These are phyloP conservation scores for Odontocolon sp. DNA, from an alignment of 2,888 invertebrate species.

Conservation along the genomic window DNA sequence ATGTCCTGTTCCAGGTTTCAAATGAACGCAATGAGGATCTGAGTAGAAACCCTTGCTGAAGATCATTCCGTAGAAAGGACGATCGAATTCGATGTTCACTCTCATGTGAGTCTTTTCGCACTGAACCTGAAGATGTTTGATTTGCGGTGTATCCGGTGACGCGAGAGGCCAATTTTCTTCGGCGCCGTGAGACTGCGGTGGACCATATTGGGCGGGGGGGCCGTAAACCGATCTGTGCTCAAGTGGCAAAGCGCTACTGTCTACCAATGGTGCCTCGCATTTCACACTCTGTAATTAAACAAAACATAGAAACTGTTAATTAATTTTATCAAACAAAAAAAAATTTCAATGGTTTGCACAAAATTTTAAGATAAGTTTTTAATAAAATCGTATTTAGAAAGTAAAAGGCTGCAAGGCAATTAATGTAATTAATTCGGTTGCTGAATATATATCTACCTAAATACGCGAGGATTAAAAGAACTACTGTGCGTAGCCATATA, in stretches of 20 bases:
- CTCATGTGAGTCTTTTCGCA: conserved; percentile 98
- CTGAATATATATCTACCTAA: too few species aligned
- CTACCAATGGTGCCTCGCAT: conserved; percentile 89
- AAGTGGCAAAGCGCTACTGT: conserved; percentile 90
- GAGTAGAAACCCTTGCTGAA: conserved; percentile 97
- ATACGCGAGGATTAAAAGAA: conserved; percentile 10
- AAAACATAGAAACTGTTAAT: conserved; percentile 23
- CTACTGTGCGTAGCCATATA: too few species aligned
- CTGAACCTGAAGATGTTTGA: conserved; percentile 96
- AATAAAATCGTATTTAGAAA: too few species aligned
- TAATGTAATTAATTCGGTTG: too few species aligned
- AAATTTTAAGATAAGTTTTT: too few species aligned
- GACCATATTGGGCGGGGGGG: conserved; percentile 79
- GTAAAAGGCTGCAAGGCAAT: too few species aligned
- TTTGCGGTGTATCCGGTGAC: conserved; percentile 94
- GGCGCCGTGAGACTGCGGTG: conserved; percentile 82
- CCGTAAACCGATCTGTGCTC: conserved; percentile 91
- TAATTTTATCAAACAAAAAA: not conserved
- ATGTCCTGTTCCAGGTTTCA: conserved; percentile 95
- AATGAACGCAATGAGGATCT: conserved; percentile 94
- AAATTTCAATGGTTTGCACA: too few species aligned
- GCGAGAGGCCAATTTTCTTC: conserved; percentile 95
- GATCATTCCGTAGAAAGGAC: conserved; percentile 97
- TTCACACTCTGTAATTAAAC: conserved; percentile 85
- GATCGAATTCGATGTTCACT: conserved; percentile 96